Evolutionary conservation across 35 echinoderm and acorn worm species (phyloP), one percentile per base, ranked within the genome.

Genomic region (Anneissia japonica): DNA sequence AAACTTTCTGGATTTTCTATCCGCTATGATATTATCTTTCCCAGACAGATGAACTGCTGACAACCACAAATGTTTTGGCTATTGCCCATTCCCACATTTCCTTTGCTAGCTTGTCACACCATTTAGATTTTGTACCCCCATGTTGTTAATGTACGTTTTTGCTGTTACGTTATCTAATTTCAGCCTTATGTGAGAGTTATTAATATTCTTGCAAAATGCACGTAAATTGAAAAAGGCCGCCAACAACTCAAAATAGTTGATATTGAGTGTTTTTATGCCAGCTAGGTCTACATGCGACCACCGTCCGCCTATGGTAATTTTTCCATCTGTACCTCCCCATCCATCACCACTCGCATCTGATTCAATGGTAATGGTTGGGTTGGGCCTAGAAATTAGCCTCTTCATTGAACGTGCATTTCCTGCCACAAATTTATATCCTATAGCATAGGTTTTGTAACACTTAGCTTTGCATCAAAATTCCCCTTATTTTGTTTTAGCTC

Each of bases 161-260:
- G 90, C 90, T 88, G 84, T 88, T 23, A 74, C 83, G 88, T 90
- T 90, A 85, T 84, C 88, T 36, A 85, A 45, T 23, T 1, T 5
- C 29, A 90, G 31, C 41, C 46, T 39, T 0, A 89, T 46, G 32
- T 75, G 87, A 31, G 23, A 4, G 3, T 76, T 46, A 30, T 30
- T 74, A 6, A 64, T 46, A 56, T 82, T 36, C 5, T 32, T 14
- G 75, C 80, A 82, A 41, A 82, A 89, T 26, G 64, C n/a, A 76
- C 83, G 46, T 45, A 89, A 36, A n/a, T 64, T 80, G 30, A 88
- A 82, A 39, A 88, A 88, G 7, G 86, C 77, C 36, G 80, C 80
- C 0, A 26, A 6, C 39, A 89, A 26, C 55, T 77, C 80, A 1
- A 88, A 74, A 74, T 81, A 82, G 56, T 81, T 81, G 4, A 90